These are phyloP conservation scores for Clarias platycephalus DNA, from an alignment of 2,797 vertebrate species.

Conservation along the genomic window DNA sequence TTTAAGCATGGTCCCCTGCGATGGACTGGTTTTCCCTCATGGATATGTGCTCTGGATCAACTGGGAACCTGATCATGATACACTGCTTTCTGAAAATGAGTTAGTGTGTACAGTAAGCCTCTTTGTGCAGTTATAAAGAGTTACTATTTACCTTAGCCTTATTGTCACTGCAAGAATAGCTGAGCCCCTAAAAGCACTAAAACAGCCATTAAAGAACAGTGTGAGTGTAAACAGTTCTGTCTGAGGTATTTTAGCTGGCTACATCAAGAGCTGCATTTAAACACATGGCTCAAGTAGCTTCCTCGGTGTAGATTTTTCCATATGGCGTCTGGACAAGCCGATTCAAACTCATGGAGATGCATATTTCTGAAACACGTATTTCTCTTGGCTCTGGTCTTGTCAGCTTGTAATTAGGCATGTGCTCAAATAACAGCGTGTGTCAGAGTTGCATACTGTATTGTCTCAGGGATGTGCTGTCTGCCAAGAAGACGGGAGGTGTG, in stretches of 20 bases:
- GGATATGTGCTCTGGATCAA: background rate
- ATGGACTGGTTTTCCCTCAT: background rate
- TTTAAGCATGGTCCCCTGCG: background rate
- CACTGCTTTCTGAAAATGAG: background rate
- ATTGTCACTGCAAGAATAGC: slow-evolving; percentile 30
- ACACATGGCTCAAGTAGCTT: slow-evolving; percentile 35
- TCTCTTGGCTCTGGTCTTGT: slow-evolving; percentile 66
- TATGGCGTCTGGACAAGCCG: slow-evolving; percentile 55
- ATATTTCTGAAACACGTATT: slow-evolving; percentile 62
- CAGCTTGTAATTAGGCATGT: slow-evolving; percentile 65
- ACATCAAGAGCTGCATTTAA: slow-evolving; percentile 43
- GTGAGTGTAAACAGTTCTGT: slow-evolving; percentile 50
- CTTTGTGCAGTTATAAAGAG: background rate
- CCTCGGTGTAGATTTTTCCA: slow-evolving; percentile 58
- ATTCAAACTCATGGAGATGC: slow-evolving; percentile 62
- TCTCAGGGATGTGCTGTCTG: slow-evolving; percentile 41
- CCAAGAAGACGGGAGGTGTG: slow-evolving; percentile 51
- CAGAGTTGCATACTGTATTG: slow-evolving; percentile 56
- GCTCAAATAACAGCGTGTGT: slow-evolving; percentile 63
- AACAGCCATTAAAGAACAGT: slow-evolving; percentile 38
- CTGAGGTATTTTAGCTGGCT: slow-evolving; percentile 48
- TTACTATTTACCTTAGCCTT: slow-evolving; percentile 4
- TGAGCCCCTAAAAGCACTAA: slow-evolving; percentile 32
- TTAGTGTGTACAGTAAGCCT: slow-evolving; percentile 28
- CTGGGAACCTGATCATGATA: slow-evolving; percentile 11